Evolutionary conservation across 2,888 invertebrate species (phyloP).

Genomic region (Hirudinaria manillensis): DNA sequence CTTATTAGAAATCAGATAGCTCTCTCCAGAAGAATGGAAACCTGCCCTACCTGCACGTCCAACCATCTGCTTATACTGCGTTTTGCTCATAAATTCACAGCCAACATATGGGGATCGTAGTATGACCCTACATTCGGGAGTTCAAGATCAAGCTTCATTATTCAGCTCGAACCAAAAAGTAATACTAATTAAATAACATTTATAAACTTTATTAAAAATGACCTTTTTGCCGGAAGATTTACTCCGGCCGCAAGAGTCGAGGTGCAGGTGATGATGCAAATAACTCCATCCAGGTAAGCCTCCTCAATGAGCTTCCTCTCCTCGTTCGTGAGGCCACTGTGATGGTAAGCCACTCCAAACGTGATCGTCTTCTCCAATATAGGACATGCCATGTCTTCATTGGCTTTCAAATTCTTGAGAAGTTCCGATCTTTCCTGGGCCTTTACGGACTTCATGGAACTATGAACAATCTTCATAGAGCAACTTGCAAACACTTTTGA

Average conservation of each 20-base stretch:
- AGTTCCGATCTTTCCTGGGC: conserved; percentile 58
- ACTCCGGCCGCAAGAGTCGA: conserved; percentile 96
- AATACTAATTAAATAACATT: background rate
- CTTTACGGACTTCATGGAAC: background rate
- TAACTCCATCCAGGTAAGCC: conserved; percentile 69
- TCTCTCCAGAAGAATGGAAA: conserved; percentile 73
- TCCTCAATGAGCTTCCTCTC: conserved; percentile 78
- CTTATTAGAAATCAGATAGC: conserved; percentile 63
- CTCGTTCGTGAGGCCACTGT: conserved; percentile 71
- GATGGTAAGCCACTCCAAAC: conserved; percentile 86
- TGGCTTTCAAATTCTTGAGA: conserved; percentile 63
- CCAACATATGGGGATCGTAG: conserved; percentile 79
- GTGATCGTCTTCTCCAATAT: conserved; percentile 66
- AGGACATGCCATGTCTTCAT: conserved; percentile 64
- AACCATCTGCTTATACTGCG: conserved; percentile 88
- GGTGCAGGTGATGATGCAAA: conserved; percentile 85
- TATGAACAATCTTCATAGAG: background rate
- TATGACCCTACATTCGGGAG: conserved; percentile 60
- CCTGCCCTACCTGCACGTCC: conserved; percentile 90
- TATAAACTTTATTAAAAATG: background rate
- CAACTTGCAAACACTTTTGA: background rate
- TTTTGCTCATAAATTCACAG: conserved; percentile 66
- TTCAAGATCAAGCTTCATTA: background rate
- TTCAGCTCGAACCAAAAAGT: background rate
- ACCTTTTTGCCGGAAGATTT: conserved; percentile 82